Evolutionary conservation across 2,113 vertebrate genomes (phyloP).

Genomic region (Pachycephala philippinensis): DNA sequence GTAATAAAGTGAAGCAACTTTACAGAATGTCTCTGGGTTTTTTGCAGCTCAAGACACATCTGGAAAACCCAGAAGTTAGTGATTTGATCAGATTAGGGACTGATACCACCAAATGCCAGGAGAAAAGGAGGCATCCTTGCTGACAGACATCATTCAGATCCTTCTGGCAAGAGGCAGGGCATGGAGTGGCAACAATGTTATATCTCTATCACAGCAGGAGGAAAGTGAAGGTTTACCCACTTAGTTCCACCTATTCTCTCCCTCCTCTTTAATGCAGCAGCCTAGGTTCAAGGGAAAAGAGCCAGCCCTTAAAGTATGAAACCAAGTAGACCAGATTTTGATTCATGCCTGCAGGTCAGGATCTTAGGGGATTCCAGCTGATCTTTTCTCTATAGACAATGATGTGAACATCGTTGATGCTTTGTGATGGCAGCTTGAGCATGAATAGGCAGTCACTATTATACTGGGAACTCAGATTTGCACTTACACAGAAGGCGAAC

Average conservation of each 20-base stretch:
- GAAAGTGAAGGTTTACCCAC: not conserved
- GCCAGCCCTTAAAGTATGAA: not conserved
- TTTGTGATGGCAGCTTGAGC: not conserved
- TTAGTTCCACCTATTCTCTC: not conserved
- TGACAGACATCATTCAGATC: not conserved
- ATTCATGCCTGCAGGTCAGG: not conserved
- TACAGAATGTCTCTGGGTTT: not conserved
- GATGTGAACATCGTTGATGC: not conserved
- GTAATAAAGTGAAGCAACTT: not conserved
- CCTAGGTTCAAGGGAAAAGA: not conserved
- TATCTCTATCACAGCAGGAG: not conserved
- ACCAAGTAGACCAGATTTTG: not conserved
- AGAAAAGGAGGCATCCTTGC: not conserved
- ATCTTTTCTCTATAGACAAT: not conserved
- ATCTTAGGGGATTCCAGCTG: not conserved
- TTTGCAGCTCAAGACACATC: not conserved
- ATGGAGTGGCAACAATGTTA: not conserved
- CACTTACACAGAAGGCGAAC: not conserved
- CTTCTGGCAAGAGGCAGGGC: not conserved
- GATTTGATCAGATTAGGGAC: not conserved
- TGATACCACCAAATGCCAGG: not conserved
- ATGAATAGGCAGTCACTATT: not conserved
- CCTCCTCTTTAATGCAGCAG: not conserved
- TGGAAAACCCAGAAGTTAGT: not conserved
- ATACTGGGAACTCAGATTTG: not conserved